These are phyloP conservation scores for Pomacea maculata DNA, from an alignment of 1,140 invertebrate genomes.

Conservation along the genomic window DNA sequence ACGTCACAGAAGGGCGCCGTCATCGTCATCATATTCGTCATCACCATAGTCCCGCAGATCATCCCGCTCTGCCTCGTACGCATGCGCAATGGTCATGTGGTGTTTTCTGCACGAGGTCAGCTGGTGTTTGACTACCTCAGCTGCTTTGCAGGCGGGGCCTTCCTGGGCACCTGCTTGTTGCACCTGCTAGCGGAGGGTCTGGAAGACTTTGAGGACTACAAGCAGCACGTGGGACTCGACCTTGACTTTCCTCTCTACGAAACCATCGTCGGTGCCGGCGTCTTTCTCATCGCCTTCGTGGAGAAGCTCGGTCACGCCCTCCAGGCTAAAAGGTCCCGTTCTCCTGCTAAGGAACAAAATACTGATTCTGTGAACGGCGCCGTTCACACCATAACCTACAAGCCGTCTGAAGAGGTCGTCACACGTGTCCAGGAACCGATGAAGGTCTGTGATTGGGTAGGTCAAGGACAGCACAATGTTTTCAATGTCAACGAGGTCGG, in stretches of 20 bases:
- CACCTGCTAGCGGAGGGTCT: conserved; percentile 70
- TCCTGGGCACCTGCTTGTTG: conserved; percentile 69
- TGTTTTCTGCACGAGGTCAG: neutral
- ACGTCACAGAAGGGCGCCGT: no score
- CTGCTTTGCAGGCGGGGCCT: conserved; percentile 71
- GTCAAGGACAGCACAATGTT: no score
- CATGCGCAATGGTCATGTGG: no score
- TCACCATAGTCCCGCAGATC: no score
- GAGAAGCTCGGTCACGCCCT: conserved; percentile 67
- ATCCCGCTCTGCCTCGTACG: no score
- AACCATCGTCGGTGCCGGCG: conserved; percentile 66
- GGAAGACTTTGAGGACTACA: conserved; percentile 51
- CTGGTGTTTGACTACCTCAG: conserved; percentile 38
- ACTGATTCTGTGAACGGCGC: neutral
- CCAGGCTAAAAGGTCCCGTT: no score
- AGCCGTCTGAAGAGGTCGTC: no score
- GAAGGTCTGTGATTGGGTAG: no score
- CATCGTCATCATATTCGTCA: no score
- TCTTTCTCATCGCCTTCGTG: conserved; percentile 69
- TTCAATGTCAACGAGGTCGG: no score
- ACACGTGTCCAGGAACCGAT: no score
- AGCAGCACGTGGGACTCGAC: neutral
- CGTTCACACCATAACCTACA: neutral
- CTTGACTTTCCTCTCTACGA: conserved; percentile 38
- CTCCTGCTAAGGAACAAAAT: no score